Conservation (phyloP, 2,797 vertebrate genomes). For the Urocyon cinereoargenteus region DNA sequence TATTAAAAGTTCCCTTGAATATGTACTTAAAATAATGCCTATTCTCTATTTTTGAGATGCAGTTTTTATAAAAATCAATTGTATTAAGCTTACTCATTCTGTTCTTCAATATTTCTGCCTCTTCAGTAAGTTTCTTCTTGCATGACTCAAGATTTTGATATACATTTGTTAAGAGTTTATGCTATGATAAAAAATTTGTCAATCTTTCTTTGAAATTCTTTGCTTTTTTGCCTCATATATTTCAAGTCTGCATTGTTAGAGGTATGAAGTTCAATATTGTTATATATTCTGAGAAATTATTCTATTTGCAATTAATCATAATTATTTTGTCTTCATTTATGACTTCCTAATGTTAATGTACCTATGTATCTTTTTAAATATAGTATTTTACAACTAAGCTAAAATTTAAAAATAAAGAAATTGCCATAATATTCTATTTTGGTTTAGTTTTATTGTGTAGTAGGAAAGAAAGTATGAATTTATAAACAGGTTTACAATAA, state of each 20-base stretch:
- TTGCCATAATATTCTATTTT: not conserved
- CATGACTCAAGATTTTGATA: not conserved
- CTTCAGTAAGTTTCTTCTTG: conserved; percentile 3
- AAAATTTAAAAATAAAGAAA: conserved; percentile 6
- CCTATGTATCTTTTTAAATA: not conserved
- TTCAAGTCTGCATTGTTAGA: not conserved
- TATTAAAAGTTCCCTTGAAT: not conserved
- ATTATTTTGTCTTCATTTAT: conserved; percentile 17
- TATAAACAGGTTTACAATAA: conserved; percentile 21
- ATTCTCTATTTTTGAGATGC: not conserved
- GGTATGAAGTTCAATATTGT: not conserved
- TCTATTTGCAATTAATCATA: conserved; percentile 21
- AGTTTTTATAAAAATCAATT: conserved; percentile 19
- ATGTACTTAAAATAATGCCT: not conserved
- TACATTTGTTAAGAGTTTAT: not conserved
- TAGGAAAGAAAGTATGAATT: conserved; percentile 3
- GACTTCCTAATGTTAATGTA: conserved; percentile 9
- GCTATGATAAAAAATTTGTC: not conserved
- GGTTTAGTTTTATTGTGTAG: not conserved
- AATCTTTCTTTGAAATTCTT: not conserved
- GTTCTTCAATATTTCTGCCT: not conserved
- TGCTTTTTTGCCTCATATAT: not conserved
- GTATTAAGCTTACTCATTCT: not conserved
- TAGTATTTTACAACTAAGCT: conserved; percentile 37
- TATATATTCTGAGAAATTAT: not conserved